A percentile compares a stretch with the other conserved stretches of the same genome.
Evolutionary conservation across 1,140 invertebrate genomes (phyloP).

Genomic region (Trialeurodes vaporariorum): DNA sequence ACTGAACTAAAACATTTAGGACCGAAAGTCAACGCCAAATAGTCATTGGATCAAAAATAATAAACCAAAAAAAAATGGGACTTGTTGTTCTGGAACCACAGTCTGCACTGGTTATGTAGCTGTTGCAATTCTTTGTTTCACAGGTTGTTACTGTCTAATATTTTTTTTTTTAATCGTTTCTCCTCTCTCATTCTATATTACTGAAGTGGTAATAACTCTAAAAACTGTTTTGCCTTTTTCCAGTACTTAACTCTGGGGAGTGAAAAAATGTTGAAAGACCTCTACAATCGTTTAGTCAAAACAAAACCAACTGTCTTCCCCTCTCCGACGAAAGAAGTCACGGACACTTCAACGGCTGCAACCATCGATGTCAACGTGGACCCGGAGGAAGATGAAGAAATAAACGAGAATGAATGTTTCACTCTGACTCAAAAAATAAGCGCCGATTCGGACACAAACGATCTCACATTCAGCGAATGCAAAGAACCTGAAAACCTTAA

Average conservation of each 20-base stretch:
- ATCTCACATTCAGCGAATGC: constrained; percentile 22
- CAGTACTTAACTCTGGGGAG: constrained; percentile 54
- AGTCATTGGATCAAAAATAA: no score
- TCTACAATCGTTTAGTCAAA: constrained; percentile 30
- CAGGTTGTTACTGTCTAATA: no score
- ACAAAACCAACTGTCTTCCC: constrained; percentile 14
- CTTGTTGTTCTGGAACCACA: no score
- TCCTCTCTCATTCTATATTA: no score
- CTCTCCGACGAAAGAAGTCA: neutral
- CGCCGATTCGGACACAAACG: constrained; percentile 19
- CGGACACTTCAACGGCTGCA: constrained; percentile 6
- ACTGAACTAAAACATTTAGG: no score
- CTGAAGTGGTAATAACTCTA: no score
- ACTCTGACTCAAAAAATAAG: constrained; percentile 31
- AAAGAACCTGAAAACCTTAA: constrained; percentile 4
- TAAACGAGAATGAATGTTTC: constrained; percentile 27
- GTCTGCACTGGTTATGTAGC: no score
- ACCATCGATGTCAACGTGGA: constrained; percentile 26
- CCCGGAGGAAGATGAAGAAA: constrained; percentile 28
- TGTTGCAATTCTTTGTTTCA: no score
- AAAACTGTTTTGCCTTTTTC: constrained; percentile 20
- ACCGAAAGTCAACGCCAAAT: no score
- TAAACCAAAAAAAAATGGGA: no score
- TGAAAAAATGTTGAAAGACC: constrained; percentile 37
- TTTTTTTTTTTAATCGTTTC: no score